Evolutionary conservation across 2,113 vertebrate genomes (phyloP), one percentile per base, ranked within the genome.

Genomic region (Mixornis gularis): DNA sequence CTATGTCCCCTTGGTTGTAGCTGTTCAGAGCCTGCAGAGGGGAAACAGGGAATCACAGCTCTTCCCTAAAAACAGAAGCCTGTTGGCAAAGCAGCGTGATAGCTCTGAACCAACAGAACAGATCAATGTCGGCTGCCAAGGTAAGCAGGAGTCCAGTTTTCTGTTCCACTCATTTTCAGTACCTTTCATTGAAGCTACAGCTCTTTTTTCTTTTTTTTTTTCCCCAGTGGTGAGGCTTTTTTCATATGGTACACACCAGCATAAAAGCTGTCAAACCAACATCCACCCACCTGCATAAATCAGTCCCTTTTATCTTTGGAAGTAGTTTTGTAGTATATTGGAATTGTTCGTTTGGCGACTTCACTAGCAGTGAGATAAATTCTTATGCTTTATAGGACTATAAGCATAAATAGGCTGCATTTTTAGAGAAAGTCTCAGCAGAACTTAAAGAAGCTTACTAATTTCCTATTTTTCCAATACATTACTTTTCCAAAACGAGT

Each of bases 1-100:
- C 98, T 3, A 98, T 95, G 84, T 99, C 98, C 53, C 98, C 98
- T 9, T 98, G 96, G 19, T 98, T 97, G n/a, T 98, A 98, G 91
- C 98, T 99, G 97, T 97, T 98, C 89, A 98, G 97, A 85, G 99
- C 97, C 98, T 99, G 97, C 16, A 65, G 78, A 87, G 96, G 30
- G 96, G 68, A 97, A 95, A 80, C 34, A 65, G 49, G 91, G 32
- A 76, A 27, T 51, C 48, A 58, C 94, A 87, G 89, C 40, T n/a
- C 87, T 21, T 46, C 36, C 36, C 9, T 13, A 32, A 2, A 4
- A 13, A 48, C 13, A 62, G 13, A 38, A 81, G 36, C 63, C 69
- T 38, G 21, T 4, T 19, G 48, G 20, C 24, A 70, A 60, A 53
- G 24, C 44, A 11, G 5, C 0, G 6, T 2, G 8, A 38, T 36